These are phyloP conservation scores for Indicator indicator DNA, from an alignment of 2,113 vertebrate species.

Conservation along the genomic window DNA sequence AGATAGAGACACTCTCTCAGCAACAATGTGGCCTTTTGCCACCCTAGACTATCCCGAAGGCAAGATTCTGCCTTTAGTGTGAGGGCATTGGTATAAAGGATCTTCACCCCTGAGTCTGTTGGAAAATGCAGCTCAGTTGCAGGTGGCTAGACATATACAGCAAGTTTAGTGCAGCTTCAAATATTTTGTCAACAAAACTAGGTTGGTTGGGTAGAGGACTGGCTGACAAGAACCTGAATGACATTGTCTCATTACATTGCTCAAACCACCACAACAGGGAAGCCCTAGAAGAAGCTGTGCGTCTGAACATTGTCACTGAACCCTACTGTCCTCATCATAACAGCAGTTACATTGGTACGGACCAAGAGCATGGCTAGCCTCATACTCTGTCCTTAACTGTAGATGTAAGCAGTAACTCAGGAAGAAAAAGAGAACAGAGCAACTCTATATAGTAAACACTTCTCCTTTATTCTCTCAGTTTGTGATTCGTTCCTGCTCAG, in stretches of 20 bases:
- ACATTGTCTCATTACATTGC: fast-evolving
- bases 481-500: neutral
- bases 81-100: neutral
- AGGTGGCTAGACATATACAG: neutral
- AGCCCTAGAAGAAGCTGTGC: neutral
- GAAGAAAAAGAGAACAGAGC: neutral
- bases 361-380: neutral
- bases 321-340: neutral
- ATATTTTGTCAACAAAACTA: neutral
- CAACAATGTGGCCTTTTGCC: neutral
- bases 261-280: neutral
- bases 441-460: neutral
- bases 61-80: neutral
- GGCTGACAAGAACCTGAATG: neutral
- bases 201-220: neutral
- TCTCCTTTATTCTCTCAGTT: neutral
- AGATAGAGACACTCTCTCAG: neutral
- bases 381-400: neutral
- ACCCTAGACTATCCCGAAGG: neutral
- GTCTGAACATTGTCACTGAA: neutral
- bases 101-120: neutral
- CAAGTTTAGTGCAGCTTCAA: neutral
- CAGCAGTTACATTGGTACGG: neutral
- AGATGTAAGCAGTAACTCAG: neutral
- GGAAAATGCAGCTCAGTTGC: neutral